phyloP scores from a whole-genome alignment of 2,888 invertebrate genomes.

The Vannuccia rotundouncinata region DNA sequence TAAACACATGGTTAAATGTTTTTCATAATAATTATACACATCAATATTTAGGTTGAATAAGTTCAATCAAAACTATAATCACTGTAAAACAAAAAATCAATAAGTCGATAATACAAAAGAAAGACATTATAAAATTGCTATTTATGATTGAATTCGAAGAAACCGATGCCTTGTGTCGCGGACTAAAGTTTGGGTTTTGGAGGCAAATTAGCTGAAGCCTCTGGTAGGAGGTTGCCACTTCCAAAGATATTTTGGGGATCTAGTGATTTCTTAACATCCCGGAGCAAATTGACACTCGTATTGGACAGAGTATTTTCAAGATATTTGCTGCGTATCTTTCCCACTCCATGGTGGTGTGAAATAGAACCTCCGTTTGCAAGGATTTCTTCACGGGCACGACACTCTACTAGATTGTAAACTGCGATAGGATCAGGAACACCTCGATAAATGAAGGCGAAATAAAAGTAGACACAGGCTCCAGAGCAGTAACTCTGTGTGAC shows the following conservation, averaged over 20 bases:
- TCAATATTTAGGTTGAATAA: no score
- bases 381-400: slow-evolving; percentile 78
- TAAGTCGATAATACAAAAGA: no score
- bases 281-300: slow-evolving; percentile 69
- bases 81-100: no score
- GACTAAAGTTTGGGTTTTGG: background rate
- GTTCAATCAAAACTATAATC: no score
- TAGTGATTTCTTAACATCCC: slow-evolving; percentile 74
- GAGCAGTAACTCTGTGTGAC: slow-evolving; percentile 66
- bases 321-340: slow-evolving; percentile 81
- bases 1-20: no score
- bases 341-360: slow-evolving; percentile 93
- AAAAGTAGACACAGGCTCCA: slow-evolving; percentile 90
- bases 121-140: no score
- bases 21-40: no score
- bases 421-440: slow-evolving; percentile 65
- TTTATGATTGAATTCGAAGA: no score
- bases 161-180: background rate
- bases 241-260: slow-evolving; percentile 94
- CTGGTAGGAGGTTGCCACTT: slow-evolving; percentile 67
- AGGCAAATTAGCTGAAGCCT: slow-evolving; percentile 48
- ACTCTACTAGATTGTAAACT: slow-evolving; percentile 77
- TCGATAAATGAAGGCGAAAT: slow-evolving; percentile 74
- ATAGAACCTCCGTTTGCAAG: slow-evolving; percentile 80
- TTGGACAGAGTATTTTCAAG: slow-evolving; percentile 75